Base-by-base conservation (phyloP, 2,113 vertebrate genomes). In the Hiodon tergisus region DNA sequence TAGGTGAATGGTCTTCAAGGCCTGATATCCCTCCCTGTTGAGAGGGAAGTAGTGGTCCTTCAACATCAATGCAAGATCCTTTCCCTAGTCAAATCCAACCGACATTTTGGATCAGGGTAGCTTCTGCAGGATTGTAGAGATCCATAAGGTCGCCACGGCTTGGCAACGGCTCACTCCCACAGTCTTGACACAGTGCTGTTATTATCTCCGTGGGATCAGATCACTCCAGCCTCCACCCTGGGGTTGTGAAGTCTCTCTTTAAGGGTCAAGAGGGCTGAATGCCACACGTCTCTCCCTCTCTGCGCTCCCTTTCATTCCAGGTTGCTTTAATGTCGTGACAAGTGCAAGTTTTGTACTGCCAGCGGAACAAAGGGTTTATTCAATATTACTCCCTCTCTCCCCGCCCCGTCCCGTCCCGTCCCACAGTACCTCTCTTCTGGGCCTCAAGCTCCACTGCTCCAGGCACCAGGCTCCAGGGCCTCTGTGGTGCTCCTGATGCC, bases 401-500 rank as follows among this genome's bases (percentile, higher is more conserved):
- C 50, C 54, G 2, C 52, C 17, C 55, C n/a, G 16, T 47, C 60
- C 55, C n/a, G 16, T 47, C 60, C 55, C 80, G 87, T 67, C 6
- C 68, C 89, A 78, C 91, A 97, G 96, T 89, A 93, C 94, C 85
- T 92, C 93, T 86, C 92, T 95, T 88, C 90, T 91, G 85, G 94
- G 91, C 88, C 92, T 94, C 81, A 89, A 92, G 88, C 86, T 92
- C 82, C 88, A 93, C 85, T 89, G 93, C 93, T 95, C 94, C 88
- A 94, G 92, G 92, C 94, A 94, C 94, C 92, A 91, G 83, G 91
- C 95, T 92, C 97, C 96, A 8, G 96, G 97, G 96, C 96, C 97
- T 98, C 96, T 95, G 97, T 99, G 96, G 97, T 99, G 97, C 90
- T 99, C 97, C 97, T 99, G 97, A 99, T 98, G 97, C 93, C 96